Evolutionary conservation across 2,888 invertebrate species (phyloP).

Genomic region (Pantelozetes paolii): DNA sequence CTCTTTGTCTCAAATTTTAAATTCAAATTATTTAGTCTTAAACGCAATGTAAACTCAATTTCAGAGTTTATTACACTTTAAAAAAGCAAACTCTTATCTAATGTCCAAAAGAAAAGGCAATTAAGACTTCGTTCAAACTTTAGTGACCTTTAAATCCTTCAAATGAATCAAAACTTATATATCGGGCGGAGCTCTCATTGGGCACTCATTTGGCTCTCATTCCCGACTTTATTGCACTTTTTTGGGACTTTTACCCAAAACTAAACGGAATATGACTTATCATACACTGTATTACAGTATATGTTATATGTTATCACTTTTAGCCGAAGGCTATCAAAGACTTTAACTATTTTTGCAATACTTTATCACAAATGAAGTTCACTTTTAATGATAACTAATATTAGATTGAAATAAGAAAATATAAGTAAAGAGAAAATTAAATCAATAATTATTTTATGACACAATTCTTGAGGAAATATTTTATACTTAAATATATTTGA

Average conservation of each 20-base stretch:
- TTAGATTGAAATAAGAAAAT: no score
- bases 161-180: constrained; percentile 24
- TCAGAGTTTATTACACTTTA: constrained; percentile 26
- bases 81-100: background rate
- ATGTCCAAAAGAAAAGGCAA: background rate
- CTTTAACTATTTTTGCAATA: background rate
- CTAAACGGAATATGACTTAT: constrained; percentile 11
- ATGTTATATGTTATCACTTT: constrained; percentile 1
- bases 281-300: no score
- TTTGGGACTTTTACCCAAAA: constrained; percentile 1
- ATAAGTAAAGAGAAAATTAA: no score
- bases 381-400: background rate
- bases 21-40: background rate
- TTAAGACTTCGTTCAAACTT: constrained; percentile 3
- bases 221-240: constrained; percentile 20
- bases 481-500: no score
- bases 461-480: no score
- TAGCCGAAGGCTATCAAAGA: background rate
- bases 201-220: background rate
- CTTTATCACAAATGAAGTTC: background rate
- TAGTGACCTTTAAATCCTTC: constrained; percentile 32
- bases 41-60: background rate
- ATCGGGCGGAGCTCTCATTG: constrained; percentile 15
- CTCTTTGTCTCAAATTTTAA: background rate
- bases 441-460: no score